Conservation (phyloP, 2,113 vertebrate genomes). For the Pluvianellus socialis region DNA sequence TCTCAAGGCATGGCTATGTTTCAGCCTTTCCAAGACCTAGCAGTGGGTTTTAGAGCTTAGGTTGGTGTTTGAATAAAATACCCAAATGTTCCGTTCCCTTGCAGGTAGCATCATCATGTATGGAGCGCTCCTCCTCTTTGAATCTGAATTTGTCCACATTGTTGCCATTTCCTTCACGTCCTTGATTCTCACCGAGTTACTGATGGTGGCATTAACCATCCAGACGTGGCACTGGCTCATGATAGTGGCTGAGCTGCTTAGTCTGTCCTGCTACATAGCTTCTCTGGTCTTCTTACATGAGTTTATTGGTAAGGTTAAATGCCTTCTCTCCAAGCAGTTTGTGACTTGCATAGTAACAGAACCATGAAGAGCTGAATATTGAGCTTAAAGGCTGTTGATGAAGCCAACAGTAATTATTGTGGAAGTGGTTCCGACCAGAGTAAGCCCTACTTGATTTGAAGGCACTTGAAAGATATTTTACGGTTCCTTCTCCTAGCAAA, state of each 20-base stretch:
- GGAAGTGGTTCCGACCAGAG: not conserved
- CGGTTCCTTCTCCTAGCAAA: not conserved
- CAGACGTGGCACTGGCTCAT: constrained; percentile 99
- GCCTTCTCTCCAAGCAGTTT: not conserved
- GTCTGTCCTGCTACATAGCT: constrained; percentile 92
- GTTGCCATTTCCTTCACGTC: constrained; percentile 98
- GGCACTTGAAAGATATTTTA: not conserved
- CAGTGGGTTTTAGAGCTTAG: not conserved
- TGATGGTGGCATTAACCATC: constrained; percentile 96
- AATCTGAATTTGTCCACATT: constrained; percentile 96
- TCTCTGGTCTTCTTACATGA: constrained; percentile 96
- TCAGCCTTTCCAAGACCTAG: constrained; percentile 29
- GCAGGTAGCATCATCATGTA: constrained; percentile 99
- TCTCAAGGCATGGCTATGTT: not conserved
- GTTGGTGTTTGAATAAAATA: not conserved
- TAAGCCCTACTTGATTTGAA: not conserved
- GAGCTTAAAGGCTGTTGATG: not conserved
- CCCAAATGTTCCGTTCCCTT: not conserved
- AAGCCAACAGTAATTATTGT: not conserved
- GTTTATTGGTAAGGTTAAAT: constrained; percentile 87
- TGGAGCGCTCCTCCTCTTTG: constrained; percentile 92
- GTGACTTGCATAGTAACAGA: not conserved
- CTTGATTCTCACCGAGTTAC: constrained; percentile 94
- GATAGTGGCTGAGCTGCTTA: constrained; percentile 95
- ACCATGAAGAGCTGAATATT: not conserved